Conservation (phyloP, 2,888 invertebrate species). For the Synergus japonicus region DNA sequence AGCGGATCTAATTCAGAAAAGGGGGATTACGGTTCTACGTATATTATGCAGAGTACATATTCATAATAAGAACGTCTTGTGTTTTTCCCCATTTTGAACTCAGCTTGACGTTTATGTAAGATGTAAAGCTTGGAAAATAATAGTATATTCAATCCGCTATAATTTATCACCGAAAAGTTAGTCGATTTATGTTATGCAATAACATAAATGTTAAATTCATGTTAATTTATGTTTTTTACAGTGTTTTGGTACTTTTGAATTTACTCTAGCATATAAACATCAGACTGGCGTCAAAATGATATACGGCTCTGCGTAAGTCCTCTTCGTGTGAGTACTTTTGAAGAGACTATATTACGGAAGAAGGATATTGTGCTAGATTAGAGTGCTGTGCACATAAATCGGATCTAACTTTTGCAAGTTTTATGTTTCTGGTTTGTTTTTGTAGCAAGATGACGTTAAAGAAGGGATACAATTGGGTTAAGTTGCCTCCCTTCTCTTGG, state of each 20-base stretch:
- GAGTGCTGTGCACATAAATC: neutral
- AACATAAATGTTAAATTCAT: too few relatives aligned
- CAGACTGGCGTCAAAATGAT: neutral
- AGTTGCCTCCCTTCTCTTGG: neutral
- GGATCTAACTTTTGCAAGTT: slow-evolving; percentile 2
- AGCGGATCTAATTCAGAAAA: slow-evolving; percentile 1
- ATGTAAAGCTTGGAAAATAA: neutral
- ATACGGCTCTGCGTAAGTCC: neutral
- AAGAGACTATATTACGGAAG: neutral
- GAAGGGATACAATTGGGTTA: slow-evolving; percentile 1
- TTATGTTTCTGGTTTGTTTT: slow-evolving; percentile 2
- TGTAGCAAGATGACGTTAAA: neutral
- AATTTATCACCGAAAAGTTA: too few relatives aligned
- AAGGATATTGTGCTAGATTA: neutral
- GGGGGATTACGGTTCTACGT: neutral
- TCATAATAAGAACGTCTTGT: neutral
- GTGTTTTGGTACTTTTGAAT: neutral
- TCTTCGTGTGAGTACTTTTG: neutral
- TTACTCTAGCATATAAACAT: neutral
- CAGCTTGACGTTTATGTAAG: neutral
- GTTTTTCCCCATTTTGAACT: neutral
- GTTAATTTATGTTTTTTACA: neutral
- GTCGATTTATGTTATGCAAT: too few relatives aligned
- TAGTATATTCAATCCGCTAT: too few relatives aligned
- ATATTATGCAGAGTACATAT: slow-evolving; percentile 1